phyloP scores from a whole-genome alignment of 1,140 invertebrate genomes.

The Cyclina sinensis region DNA sequence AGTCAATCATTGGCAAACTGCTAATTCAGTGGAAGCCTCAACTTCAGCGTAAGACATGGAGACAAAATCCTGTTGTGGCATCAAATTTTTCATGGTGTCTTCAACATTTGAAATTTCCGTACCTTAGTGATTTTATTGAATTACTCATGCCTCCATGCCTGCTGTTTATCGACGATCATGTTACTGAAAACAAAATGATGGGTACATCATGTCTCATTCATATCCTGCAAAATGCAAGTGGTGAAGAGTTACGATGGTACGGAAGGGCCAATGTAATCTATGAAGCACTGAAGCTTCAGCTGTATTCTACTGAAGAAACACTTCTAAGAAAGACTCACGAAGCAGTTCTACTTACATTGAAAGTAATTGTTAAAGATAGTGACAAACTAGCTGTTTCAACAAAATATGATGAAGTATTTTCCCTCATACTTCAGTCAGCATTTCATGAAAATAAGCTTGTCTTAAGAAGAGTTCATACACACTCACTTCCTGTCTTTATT shows the following conservation, averaged over 20 bases:
- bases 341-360: constrained; percentile 79
- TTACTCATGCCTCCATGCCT: constrained; percentile 87
- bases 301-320: constrained; percentile 85
- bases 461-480: constrained; percentile 75
- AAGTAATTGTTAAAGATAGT: constrained; percentile 81
- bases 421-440: constrained; percentile 78
- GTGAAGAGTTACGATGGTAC: constrained; percentile 86
- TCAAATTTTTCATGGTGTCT: constrained; percentile 77
- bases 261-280: constrained; percentile 88
- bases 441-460: constrained; percentile 81
- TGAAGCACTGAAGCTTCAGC: constrained; percentile 86
- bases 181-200: constrained; percentile 87
- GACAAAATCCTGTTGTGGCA: constrained; percentile 74
- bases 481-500: constrained; percentile 75
- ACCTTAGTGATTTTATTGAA: constrained; percentile 86
- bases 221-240: constrained; percentile 87
- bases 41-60: constrained; percentile 76
- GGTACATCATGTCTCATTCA: constrained; percentile 87
- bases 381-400: constrained; percentile 30
- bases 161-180: constrained; percentile 88
- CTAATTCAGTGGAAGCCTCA: constrained; percentile 68
- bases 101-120: constrained; percentile 79
- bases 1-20: constrained; percentile 66
- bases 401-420: constrained; percentile 81
- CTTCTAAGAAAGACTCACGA: constrained; percentile 83